Evolutionary conservation across 2,797 vertebrate species (phyloP).

Genomic region (Schizopygopsis pylzovi): DNA sequence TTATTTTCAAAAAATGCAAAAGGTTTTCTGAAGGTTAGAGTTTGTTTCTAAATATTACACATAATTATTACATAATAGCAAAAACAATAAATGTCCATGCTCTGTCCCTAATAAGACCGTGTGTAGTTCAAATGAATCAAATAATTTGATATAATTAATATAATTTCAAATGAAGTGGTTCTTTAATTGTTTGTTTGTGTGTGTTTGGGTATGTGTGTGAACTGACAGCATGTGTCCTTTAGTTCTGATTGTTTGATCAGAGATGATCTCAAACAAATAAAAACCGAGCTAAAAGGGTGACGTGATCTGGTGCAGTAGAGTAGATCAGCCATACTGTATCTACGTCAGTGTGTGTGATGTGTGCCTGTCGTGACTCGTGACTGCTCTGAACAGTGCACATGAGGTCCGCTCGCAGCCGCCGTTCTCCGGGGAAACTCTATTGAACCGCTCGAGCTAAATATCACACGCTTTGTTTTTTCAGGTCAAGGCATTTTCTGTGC

Average conservation of each 20-base stretch:
- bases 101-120: background rate
- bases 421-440: conserved; percentile 67
- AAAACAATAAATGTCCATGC: background rate
- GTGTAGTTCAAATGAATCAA: background rate
- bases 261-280: conserved; percentile 53
- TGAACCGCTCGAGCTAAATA: conserved; percentile 71
- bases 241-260: conserved; percentile 37
- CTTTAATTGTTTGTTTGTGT: background rate
- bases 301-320: conserved; percentile 73
- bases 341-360: conserved; percentile 74
- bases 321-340: conserved; percentile 75
- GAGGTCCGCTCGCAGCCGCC: conserved; percentile 64
- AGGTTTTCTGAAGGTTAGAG: background rate
- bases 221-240: conserved; percentile 1
- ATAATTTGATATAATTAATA: background rate
- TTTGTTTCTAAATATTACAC: background rate
- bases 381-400: conserved; percentile 75
- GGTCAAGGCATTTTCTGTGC: conserved; percentile 76
- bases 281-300: conserved; percentile 59
- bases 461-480: conserved; percentile 80
- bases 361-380: conserved; percentile 81
- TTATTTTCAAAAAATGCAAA: background rate
- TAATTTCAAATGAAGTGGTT: background rate
- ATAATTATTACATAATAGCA: background rate
- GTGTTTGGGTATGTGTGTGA: background rate